These are phyloP conservation scores for Centrocercus urophasianus DNA, from an alignment of 2,113 vertebrate species.

Conservation along the genomic window DNA sequence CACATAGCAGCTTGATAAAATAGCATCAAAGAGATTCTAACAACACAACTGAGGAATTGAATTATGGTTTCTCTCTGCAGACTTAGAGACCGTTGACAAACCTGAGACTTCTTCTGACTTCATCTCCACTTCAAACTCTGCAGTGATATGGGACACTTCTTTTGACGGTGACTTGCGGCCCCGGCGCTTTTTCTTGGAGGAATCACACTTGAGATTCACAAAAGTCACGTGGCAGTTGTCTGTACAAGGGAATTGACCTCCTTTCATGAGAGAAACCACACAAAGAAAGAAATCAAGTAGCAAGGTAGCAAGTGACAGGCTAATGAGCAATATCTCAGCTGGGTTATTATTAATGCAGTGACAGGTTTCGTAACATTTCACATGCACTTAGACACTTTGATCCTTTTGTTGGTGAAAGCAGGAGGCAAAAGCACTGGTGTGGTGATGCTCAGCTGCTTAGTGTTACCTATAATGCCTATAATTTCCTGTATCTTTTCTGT, in stretches of 20 bases:
- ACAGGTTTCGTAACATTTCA: background rate
- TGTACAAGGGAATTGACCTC: conserved; percentile 83
- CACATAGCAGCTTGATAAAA: background rate
- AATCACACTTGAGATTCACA: conserved; percentile 94
- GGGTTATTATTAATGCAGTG: background rate
- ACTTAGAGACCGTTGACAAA: conserved; percentile 60
- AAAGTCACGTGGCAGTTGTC: conserved; percentile 93
- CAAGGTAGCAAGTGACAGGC: background rate
- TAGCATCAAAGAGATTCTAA: background rate
- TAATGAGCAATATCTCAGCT: background rate
- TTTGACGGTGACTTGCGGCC: conserved; percentile 93
- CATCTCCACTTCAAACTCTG: conserved; percentile 94
- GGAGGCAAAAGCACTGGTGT: background rate
- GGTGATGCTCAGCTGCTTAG: background rate
- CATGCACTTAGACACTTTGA: background rate
- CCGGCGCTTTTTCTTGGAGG: conserved; percentile 92
- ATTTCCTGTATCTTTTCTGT: background rate
- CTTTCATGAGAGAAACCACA: conserved; percentile 56
- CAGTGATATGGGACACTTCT: conserved; percentile 93
- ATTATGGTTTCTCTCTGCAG: background rate
- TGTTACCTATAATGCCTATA: background rate
- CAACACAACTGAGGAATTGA: background rate
- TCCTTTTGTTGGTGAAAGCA: background rate
- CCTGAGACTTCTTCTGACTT: conserved; percentile 91
- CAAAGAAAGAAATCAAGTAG: background rate